Conservation (phyloP, 2,797 vertebrate species). For the Molothrus aeneus region DNA sequence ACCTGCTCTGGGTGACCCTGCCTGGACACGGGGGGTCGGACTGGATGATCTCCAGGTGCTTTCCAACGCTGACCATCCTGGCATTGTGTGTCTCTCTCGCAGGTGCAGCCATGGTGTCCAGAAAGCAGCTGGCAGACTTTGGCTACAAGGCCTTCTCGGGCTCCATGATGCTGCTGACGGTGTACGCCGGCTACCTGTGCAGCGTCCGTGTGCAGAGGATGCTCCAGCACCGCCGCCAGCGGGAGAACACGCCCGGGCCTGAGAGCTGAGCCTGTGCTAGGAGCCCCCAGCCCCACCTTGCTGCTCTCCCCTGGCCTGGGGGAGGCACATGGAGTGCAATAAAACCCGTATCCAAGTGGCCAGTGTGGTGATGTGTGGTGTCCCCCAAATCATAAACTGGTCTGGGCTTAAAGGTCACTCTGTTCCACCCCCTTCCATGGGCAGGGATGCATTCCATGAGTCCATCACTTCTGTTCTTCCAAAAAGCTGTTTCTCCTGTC, state of each 20-base stretch:
- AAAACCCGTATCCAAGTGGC: background rate
- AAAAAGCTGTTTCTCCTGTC: background rate
- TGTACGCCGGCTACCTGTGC: conserved; percentile 89
- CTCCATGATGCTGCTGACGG: conserved; percentile 91
- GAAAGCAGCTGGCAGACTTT: conserved; percentile 87
- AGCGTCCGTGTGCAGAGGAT: conserved; percentile 77
- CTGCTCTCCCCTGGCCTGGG: rapidly evolving
- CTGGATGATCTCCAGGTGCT: no score
- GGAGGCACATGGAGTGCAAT: background rate
- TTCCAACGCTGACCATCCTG: background rate
- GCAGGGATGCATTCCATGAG: background rate
- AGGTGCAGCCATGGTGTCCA: conserved; percentile 80
- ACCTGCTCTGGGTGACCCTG: background rate
- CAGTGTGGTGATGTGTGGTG: rapidly evolving
- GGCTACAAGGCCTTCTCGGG: conserved; percentile 88
- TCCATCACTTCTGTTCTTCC: background rate
- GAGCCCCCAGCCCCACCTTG: background rate
- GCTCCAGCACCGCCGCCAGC: conserved; percentile 71
- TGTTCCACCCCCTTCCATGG: background rate
- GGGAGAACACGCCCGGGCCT: background rate
- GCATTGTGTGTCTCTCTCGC: background rate
- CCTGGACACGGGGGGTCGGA: background rate
- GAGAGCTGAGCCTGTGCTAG: conserved; percentile 56
- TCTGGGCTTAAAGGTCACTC: background rate
- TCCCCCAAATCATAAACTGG: background rate